Evolutionary conservation across 1,140 invertebrate species (phyloP).

Genomic region (Brachionus manjavacas): DNA sequence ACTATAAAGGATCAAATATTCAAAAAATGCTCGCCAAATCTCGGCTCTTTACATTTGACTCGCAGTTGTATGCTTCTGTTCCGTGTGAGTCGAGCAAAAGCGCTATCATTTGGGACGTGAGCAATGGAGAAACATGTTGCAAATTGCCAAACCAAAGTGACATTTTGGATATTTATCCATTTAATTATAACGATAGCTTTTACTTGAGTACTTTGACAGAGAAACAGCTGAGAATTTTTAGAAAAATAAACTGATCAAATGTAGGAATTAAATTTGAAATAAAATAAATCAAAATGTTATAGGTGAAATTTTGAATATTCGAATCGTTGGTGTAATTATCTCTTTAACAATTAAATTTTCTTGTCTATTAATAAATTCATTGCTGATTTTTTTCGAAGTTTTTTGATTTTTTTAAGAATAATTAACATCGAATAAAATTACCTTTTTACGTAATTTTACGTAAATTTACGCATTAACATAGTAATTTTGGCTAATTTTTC

Average conservation of each 20-base stretch:
- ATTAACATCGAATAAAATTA: too few relatives aligned
- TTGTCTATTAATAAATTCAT: too few relatives aligned
- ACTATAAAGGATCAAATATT: constrained; percentile 63
- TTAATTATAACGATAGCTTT: constrained; percentile 58
- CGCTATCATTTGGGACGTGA: constrained; percentile 64
- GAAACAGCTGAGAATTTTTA: constrained; percentile 65
- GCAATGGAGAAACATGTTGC: constrained; percentile 61
- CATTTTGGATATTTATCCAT: constrained; percentile 65
- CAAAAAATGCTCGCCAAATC: constrained; percentile 65
- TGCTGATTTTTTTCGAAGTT: too few relatives aligned
- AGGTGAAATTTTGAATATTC: too few relatives aligned
- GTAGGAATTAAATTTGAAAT: neutral
- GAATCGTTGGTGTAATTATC: too few relatives aligned
- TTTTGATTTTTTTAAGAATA: too few relatives aligned
- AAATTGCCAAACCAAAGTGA: constrained; percentile 63
- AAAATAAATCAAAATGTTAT: too few relatives aligned
- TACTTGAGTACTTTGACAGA: constrained; percentile 66
- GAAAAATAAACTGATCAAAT: constrained; percentile 43
- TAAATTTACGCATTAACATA: too few relatives aligned
- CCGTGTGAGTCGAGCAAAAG: neutral
- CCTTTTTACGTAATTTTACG: too few relatives aligned
- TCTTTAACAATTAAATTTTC: too few relatives aligned
- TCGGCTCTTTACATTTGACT: constrained; percentile 59
- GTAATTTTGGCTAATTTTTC: too few relatives aligned
- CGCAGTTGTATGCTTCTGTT: neutral